Percentiles rank a stretch among this genome's conserved stretches.
Conservation (phyloP, 2,888 invertebrate species). For the Apodemia zela region DNA sequence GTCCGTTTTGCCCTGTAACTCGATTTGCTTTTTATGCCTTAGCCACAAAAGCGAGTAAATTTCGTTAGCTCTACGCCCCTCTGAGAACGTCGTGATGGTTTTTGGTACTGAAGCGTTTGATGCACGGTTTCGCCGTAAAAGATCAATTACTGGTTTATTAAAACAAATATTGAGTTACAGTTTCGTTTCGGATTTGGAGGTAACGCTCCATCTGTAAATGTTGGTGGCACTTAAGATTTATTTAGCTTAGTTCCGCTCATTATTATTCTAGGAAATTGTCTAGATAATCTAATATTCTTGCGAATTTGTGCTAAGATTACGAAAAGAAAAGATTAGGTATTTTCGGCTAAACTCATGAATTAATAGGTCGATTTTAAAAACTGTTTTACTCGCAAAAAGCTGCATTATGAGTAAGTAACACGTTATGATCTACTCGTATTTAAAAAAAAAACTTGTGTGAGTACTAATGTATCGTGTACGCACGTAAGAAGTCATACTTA, state of each 20-base stretch:
- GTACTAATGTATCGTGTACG: too few species aligned
- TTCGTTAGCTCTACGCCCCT: constrained; percentile 58
- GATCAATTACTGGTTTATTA: constrained; percentile 72
- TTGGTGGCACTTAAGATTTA: constrained; percentile 22
- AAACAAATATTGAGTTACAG: constrained; percentile 73
- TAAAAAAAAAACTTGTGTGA: too few species aligned
- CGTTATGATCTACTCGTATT: too few species aligned
- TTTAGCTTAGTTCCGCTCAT: constrained; percentile 21
- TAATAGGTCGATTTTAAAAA: too few species aligned
- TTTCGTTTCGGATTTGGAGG: constrained; percentile 47
- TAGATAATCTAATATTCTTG: not conserved
- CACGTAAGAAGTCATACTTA: too few species aligned
- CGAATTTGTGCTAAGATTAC: not conserved
- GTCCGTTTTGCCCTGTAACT: constrained; percentile 76
- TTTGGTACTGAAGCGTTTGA: constrained; percentile 41
- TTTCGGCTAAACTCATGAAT: too few species aligned
- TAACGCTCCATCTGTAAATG: constrained; percentile 24
- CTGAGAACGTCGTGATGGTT: constrained; percentile 57
- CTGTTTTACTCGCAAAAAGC: too few species aligned
- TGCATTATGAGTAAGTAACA: too few species aligned
- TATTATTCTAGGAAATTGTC: not conserved
- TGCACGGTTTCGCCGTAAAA: constrained; percentile 54
- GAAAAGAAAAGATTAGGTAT: too few species aligned
- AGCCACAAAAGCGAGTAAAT: constrained; percentile 68
- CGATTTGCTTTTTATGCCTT: constrained; percentile 74